Base-by-base conservation (phyloP, 2,797 vertebrate species). In the Scomberomorus guttatus region DNA sequence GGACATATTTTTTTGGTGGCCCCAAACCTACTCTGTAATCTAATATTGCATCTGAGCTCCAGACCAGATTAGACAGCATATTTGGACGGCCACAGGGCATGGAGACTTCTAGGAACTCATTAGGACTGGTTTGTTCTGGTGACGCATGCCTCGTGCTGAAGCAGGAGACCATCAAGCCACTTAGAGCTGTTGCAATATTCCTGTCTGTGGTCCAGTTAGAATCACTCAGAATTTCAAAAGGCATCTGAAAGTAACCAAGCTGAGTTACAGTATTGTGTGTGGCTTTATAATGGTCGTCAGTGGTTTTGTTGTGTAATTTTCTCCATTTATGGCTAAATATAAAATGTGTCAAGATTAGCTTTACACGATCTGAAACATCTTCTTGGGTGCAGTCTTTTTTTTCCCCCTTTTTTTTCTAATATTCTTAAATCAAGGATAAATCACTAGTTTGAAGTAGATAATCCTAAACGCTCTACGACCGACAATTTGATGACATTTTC, bases 61-160 rank as follows among this genome's bases (percentile, higher is more conserved):
- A 52, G 55, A 77, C 4, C 51, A 18, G 67, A 75, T 71, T 57
- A 59, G 52, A 75, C 18, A 2, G 55, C 15, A 24, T 15, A 5
- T 48, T 25, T 68, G 44, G 58, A 58, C 63, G 5, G 6, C 46
- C 34, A 11, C 13, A 52, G 34, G 12, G 25, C 59, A 29, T 14
- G 29, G 51, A 44, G 24, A 52, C 9, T 80, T 77, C 60, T 71
- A 61, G 29, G 69, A 74, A 77, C 64, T 70, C 46, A 67, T 83
- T 46, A 59, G 68, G 11, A 9, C 37, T 1, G 22, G 27, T 58
- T 46, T 46, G 25, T 56, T 54, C 72, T 68, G 54, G 62, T 66
- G 32, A 63, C 64, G 73, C 11, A 51, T 44, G 44, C 51, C 46
- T 59, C 56, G 11, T 24, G 17, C 73, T 56, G 3, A 50, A 44